Conservation (phyloP, 2,888 invertebrate species). For the Phania funesta region DNA sequence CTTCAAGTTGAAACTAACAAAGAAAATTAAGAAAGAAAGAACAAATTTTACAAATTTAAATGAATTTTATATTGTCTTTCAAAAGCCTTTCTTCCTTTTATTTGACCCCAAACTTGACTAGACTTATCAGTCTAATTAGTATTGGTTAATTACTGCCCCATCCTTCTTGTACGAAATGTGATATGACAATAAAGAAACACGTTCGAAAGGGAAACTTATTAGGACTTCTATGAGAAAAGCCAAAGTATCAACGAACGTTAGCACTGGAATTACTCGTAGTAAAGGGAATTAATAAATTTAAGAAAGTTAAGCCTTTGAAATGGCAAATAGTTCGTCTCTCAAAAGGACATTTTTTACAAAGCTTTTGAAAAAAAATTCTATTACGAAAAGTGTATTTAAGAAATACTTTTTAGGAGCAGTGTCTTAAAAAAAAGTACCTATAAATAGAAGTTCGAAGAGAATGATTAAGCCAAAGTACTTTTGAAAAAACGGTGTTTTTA, state of each 20-base stretch:
- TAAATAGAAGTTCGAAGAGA: no score
- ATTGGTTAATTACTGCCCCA: neutral
- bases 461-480: no score
- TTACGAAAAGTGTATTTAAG: no score
- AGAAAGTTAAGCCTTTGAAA: no score
- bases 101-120: constrained; percentile 15
- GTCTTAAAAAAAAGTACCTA: no score
- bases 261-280: neutral
- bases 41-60: neutral
- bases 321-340: no score
- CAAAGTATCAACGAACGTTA: neutral
- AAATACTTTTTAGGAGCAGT: no score
- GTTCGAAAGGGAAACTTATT: constrained; percentile 25
- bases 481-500: neutral
- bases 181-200: constrained; percentile 13
- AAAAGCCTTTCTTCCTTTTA: neutral
- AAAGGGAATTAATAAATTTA: no score
- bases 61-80: neutral
- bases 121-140: constrained; percentile 1
- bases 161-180: constrained; percentile 39
- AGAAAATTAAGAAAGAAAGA: neutral
- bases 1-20: neutral
- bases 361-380: no score
- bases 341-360: no score
- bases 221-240: neutral